Conservation (phyloP, 2,113 vertebrate species). For the Heptranchias perlo region DNA sequence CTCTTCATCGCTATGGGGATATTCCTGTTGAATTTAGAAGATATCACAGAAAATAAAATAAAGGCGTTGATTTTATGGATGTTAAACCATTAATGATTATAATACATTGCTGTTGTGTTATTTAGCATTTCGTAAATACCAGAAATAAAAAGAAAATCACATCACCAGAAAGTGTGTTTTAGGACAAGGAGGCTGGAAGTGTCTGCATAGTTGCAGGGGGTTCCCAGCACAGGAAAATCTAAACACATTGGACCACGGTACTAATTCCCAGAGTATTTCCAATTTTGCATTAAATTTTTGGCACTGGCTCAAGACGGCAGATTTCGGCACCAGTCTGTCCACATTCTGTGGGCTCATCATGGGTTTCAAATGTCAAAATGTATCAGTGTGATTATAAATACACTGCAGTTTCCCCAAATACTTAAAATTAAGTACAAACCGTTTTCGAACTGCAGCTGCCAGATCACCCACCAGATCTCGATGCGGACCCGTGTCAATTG, state of each 20-base stretch:
- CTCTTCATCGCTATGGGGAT: too few relatives aligned
- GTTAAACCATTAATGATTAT: neutral
- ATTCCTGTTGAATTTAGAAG: neutral
- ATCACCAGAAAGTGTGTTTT: neutral
- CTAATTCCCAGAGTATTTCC: neutral
- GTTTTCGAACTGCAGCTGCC: slow-evolving; percentile 70
- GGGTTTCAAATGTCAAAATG: neutral
- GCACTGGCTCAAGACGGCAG: neutral
- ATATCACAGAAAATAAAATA: neutral
- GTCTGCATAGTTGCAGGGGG: neutral
- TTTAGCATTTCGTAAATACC: neutral
- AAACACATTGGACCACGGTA: neutral
- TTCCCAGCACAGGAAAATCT: neutral
- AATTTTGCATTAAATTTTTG: neutral
- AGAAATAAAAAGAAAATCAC: neutral
- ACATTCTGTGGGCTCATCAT: neutral
- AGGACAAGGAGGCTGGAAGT: neutral
- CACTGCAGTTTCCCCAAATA: neutral
- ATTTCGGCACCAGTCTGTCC: neutral
- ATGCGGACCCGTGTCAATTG: slow-evolving; percentile 74
- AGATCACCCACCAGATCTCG: slow-evolving; percentile 83
- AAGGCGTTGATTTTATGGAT: too few relatives aligned
- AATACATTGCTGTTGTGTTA: neutral
- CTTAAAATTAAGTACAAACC: slow-evolving; percentile 51
- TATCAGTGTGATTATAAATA: neutral